These are phyloP conservation scores for Ericerus pela DNA, from an alignment of 1,140 invertebrate genomes.

Conservation along the genomic window DNA sequence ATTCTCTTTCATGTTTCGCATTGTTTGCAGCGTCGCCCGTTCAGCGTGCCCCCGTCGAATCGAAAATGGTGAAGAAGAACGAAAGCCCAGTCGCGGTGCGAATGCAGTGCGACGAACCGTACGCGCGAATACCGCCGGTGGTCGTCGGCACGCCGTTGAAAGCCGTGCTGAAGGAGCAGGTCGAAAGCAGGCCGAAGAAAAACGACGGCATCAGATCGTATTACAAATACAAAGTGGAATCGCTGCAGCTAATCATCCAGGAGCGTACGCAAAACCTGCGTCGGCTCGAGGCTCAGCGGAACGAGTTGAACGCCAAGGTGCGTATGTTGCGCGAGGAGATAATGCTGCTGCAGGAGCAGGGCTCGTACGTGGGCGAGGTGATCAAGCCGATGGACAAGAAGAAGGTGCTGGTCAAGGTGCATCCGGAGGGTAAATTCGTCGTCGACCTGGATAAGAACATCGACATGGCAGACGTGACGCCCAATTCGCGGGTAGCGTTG, in stretches of 20 bases:
- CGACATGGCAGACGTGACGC: slow-evolving; percentile 94
- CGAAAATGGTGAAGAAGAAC: slow-evolving; percentile 4
- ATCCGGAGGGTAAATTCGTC: slow-evolving; percentile 99
- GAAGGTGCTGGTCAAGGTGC: slow-evolving; percentile 98
- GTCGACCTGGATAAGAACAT: slow-evolving; percentile 99
- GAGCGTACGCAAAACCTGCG: slow-evolving; percentile 96
- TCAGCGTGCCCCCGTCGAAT: too few species aligned
- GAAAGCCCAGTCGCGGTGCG: not conserved
- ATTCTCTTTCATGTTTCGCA: too few species aligned
- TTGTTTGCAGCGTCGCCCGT: too few species aligned
- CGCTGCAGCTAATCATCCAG: slow-evolving; percentile 83
- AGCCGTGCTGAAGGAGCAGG: slow-evolving; percentile 65
- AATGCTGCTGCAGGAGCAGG: slow-evolving; percentile 95
- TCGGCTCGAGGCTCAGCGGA: slow-evolving; percentile 93
- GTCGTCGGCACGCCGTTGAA: not conserved
- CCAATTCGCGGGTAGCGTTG: slow-evolving; percentile 93
- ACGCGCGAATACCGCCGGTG: not conserved
- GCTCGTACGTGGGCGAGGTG: slow-evolving; percentile 98
- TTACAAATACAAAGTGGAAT: slow-evolving; percentile 94
- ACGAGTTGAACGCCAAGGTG: slow-evolving; percentile 99
- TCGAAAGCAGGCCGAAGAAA: slow-evolving; percentile 42
- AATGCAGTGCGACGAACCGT: slow-evolving; percentile 2
- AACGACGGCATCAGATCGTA: slow-evolving; percentile 86
- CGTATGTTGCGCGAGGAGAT: slow-evolving; percentile 95
- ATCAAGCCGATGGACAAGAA: slow-evolving; percentile 99